Evolutionary conservation across 2,113 vertebrate species (phyloP), one percentile per base, ranked within the genome.

Genomic region (Cettia cetti): DNA sequence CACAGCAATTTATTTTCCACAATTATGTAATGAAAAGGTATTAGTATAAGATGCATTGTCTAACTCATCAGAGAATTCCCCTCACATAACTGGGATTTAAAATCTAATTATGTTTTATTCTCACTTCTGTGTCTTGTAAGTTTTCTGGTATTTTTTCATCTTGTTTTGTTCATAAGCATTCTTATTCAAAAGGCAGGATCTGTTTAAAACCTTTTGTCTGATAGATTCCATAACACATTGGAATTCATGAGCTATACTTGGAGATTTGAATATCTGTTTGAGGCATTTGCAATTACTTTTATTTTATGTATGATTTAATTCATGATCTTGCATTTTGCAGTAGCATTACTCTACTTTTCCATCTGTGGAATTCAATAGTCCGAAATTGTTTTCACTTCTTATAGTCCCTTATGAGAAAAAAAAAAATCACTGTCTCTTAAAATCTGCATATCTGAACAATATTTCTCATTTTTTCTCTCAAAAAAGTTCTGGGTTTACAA

Each of bases 251-350:
- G 18, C 60, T 95, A 18, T 53, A 37, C 26, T 57, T 54, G 78
- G 47, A 78, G 53, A 64, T 84, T 89, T 90, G 44, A 82, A 72
- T 76, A 92, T 63, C 39, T 3, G 1, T 84, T 95, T 78, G 56
- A 91, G 56, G 78, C 22, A 76, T 85, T 94, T 50, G 49, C 37
- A 93, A 79, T 95, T 90, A 71, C 52, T 93, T 93, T 76, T 83
- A 50, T 65, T 91, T 83, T 65, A 86, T 84, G 31, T 89, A 76
- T 86, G 53, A 93, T 90, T 87, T 90, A 77, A 89, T 94, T 95
- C 18, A 86, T 57, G 63, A 84, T 89, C 44, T 59, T 90, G 59
- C 15, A 83, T 88, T 83, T 95, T 90, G 56, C 31, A 83, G 40
- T 37, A 64, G 21, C 53, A 75, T 74, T 96, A 81, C 22, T 85